These are phyloP conservation scores for Leptosomus discolor DNA, from an alignment of 2,113 vertebrate genomes.

Conservation along the genomic window DNA sequence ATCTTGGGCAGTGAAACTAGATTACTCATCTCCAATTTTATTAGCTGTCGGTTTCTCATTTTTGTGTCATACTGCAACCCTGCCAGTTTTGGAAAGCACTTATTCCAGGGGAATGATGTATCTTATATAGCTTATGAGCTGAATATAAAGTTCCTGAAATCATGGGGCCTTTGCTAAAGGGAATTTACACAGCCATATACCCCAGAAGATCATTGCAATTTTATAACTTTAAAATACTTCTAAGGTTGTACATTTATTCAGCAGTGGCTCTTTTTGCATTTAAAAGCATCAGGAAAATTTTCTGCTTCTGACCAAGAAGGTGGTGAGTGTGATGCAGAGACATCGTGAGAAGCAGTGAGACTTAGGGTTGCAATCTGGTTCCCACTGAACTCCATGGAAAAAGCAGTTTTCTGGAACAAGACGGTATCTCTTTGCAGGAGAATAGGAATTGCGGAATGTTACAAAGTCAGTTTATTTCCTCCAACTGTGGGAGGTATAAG, in stretches of 20 bases:
- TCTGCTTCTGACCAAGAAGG: not conserved
- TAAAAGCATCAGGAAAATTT: not conserved
- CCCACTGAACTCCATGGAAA: not conserved
- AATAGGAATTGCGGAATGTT: not conserved
- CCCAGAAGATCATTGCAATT: not conserved
- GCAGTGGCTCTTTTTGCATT: not conserved
- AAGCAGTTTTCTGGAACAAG: not conserved
- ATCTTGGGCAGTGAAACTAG: not conserved
- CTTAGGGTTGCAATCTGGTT: not conserved
- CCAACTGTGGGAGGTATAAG: not conserved
- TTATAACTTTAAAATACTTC: not conserved
- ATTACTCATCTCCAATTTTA: conserved; percentile 37
- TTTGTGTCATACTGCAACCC: not conserved
- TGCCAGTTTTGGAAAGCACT: not conserved
- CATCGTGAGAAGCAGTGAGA: not conserved
- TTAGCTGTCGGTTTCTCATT: conserved; percentile 19
- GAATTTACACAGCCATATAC: not conserved
- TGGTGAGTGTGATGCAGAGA: not conserved
- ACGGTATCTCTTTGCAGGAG: not conserved
- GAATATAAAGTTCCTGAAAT: not conserved
- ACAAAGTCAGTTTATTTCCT: conserved; percentile 7
- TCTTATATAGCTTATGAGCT: not conserved
- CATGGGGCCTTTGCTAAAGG: not conserved
- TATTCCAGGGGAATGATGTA: not conserved
- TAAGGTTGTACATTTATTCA: not conserved